phyloP scores from a whole-genome alignment of 2,797 vertebrate species.

The Gobio occitaniae region DNA sequence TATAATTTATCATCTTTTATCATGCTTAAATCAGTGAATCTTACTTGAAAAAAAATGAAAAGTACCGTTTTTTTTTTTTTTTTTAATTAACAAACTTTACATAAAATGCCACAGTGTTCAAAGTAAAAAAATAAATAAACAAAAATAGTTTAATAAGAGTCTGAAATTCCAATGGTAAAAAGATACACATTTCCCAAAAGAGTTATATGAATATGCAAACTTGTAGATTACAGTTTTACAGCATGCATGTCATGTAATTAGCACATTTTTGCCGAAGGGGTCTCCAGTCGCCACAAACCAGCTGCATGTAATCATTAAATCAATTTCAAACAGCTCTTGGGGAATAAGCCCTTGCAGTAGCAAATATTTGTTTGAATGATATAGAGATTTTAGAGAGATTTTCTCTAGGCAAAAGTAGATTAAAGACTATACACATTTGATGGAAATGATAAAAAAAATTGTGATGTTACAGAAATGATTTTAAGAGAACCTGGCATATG shows the following conservation, averaged over 20 bases:
- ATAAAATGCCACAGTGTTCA: background rate
- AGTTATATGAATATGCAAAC: conserved; percentile 8
- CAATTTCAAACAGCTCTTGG: background rate
- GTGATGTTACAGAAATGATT: background rate
- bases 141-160: background rate
- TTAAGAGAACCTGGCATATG: background rate
- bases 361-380: background rate
- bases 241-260: background rate
- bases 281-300: background rate
- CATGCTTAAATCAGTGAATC: background rate
- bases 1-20: background rate
- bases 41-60: background rate
- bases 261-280: conserved; percentile 9
- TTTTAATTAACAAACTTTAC: background rate
- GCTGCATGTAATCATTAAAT: background rate
- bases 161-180: background rate
- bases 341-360: background rate
- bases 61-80: background rate
- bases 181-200: background rate
- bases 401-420: background rate
- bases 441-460: background rate
- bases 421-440: background rate
- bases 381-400: background rate
- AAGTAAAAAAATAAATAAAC: background rate
- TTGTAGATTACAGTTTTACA: background rate